These are phyloP conservation scores for Platycercus adscitus DNA, from an alignment of 2,113 vertebrate genomes.

Conservation along the genomic window DNA sequence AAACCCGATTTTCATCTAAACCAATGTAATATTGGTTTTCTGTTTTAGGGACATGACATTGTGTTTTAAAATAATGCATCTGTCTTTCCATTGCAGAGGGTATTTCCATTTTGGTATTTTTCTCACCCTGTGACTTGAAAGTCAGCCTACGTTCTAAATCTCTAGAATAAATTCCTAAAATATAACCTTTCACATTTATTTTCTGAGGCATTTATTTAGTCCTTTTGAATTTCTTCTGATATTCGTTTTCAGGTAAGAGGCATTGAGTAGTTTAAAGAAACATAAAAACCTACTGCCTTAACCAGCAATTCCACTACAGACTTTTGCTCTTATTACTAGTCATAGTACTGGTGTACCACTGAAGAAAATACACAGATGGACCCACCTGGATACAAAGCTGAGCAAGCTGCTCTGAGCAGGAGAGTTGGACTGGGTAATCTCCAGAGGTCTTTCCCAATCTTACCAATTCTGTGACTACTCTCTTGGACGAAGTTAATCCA, in stretches of 20 bases:
- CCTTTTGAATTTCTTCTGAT: background rate
- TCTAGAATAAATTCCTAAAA: slow-evolving; percentile 40
- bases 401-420: background rate
- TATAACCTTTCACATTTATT: slow-evolving; percentile 22
- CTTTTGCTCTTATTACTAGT: background rate
- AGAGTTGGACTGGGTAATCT: background rate
- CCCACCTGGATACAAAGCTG: background rate
- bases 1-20: background rate
- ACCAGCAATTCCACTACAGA: background rate
- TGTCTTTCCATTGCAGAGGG: background rate
- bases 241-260: background rate
- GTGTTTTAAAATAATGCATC: slow-evolving; percentile 5
- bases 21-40: background rate
- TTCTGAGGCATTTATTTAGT: slow-evolving; percentile 13
- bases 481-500: background rate
- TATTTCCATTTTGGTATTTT: slow-evolving; percentile 38
- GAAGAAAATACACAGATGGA: background rate
- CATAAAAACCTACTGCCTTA: background rate
- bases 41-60: background rate
- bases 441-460: background rate
- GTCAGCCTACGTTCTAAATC: background rate
- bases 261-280: background rate
- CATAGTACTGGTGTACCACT: background rate
- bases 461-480: background rate
- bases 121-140: slow-evolving; percentile 39